Percentiles rank a stretch among this genome's conserved stretches.
Conservation (phyloP, 1,140 invertebrate species). For the Ectropis grisescens region DNA sequence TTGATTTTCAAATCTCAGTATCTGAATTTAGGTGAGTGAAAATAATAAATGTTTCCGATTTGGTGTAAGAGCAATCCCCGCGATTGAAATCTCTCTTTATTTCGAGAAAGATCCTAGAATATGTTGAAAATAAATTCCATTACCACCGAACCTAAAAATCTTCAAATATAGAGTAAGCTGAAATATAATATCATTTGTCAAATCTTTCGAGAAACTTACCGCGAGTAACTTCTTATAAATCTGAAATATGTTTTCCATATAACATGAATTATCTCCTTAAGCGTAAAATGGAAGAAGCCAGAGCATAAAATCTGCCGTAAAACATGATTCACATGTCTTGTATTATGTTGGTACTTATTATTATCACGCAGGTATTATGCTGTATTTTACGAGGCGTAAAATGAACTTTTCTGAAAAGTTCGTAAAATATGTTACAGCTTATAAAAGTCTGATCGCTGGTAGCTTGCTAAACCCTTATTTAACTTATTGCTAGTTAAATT, state of each 20-base stretch:
- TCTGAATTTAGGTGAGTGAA: no score
- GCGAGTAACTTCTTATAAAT: conserved; percentile 8
- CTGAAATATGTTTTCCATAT: conserved; percentile 5
- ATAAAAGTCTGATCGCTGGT: no score
- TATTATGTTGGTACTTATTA: conserved; percentile 17
- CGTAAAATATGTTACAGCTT: no score
- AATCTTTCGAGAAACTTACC: conserved; percentile 4
- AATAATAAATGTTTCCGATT: no score
- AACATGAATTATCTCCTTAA: conserved; percentile 16
- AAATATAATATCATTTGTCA: conserved; percentile 7
- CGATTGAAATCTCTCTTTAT: no score
- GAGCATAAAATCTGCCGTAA: conserved; percentile 31
- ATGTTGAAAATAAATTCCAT: no score
- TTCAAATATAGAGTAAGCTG: neutral
- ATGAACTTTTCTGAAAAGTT: conserved; percentile 18
- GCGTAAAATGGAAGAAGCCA: conserved; percentile 19
- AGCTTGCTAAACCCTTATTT: no score
- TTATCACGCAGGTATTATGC: conserved; percentile 24
- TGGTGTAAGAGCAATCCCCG: no score
- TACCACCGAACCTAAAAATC: neutral
- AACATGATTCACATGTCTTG: conserved; percentile 28
- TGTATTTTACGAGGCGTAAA: conserved; percentile 37
- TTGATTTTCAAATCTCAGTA: no score
- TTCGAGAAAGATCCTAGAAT: no score
- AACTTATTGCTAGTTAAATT: no score